Evolutionary conservation across 53 echinoderm and acorn worm genomes (phyloP), one percentile per base, ranked within the genome.

Genomic region (Patiria pectinifera): DNA sequence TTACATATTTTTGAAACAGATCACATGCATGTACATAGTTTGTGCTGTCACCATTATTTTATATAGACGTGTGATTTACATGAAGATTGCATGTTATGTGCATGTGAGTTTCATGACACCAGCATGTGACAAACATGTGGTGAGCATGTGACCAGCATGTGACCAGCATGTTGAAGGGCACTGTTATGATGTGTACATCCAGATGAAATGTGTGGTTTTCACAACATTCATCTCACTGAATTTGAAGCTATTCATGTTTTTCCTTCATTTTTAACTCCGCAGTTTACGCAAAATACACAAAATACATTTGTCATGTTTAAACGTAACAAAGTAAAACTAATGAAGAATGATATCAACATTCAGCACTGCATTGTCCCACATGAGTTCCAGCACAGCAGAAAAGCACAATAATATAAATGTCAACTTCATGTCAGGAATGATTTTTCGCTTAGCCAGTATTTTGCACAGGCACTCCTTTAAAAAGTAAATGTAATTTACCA

Each of bases 191-290:
- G 86, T 72, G 74, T 87, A 53, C 87, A 76, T 11, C 87, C 78
- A 77, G 87, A 87, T 87, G 77, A 87, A 87, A 87, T 87, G 91
- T 84, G 84, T 91, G 91, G 75, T 71, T 72, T 83, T 60, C 76
- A 84, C 91, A 91, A 76, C 76, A 83, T 91, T 84, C 61, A 19
- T 75, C 91, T 59, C 77, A 80, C 89, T 26, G 74, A 49, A 53
- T 84, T 84, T 60, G 77, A 58, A 49, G 49, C 71, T 74, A 11
- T 53, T 45, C 19, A 19, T 85, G 59, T 62, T 35, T 63, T 44
- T 85, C 18, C 43, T 69, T 18, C 63, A 1, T n/a, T 43, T 48
- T 79, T 15, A 15, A 77, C 77, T 11, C 1, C 43, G 23, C 22
- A 23, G 16, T 63, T 82, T 9, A 35, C 35, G 35, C 35, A 35